Conservation (phyloP, 35 echinoderm and acorn worm genomes). For the Apostichopus japonicus region DNA sequence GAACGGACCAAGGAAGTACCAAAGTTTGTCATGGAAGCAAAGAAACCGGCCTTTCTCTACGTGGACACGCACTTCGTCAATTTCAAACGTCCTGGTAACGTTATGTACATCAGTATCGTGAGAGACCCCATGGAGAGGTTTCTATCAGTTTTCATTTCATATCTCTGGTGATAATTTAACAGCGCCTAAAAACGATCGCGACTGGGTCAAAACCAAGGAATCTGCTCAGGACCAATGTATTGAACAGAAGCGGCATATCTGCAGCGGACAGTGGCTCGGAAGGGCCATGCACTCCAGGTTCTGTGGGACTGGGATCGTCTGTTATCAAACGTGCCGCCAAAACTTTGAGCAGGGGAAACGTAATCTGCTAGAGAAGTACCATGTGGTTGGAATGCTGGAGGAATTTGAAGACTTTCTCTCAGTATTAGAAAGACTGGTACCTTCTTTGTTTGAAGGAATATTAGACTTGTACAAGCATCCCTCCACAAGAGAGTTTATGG, state of each 20-base stretch:
- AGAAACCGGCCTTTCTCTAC: constrained; percentile 45
- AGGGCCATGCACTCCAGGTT: constrained; percentile 49
- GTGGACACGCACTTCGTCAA: constrained; percentile 49
- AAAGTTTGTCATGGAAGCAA: constrained; percentile 18
- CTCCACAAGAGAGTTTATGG: constrained; percentile 34
- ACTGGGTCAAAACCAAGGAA: constrained; percentile 29
- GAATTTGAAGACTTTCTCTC: constrained; percentile 52
- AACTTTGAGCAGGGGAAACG: constrained; percentile 31
- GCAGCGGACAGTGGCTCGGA: constrained; percentile 42
- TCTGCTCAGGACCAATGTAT: constrained; percentile 24
- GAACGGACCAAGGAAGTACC: constrained; percentile 35
- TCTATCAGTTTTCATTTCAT: constrained; percentile 51
- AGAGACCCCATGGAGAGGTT: constrained; percentile 39
- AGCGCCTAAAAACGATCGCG: background rate
- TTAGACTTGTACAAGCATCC: constrained; percentile 30
- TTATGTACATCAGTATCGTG: constrained; percentile 55
- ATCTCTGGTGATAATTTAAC: constrained; percentile 35
- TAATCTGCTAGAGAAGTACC: constrained; percentile 30
- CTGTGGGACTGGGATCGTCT: constrained; percentile 44
- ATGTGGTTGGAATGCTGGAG: constrained; percentile 51
- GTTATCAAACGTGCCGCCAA: constrained; percentile 37
- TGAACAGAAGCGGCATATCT: constrained; percentile 20
- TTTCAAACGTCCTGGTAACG: constrained; percentile 12
- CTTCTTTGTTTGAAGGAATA: constrained; percentile 41
- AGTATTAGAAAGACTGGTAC: constrained; percentile 36